Percentiles rank a stretch among this genome's conserved stretches.
Evolutionary conservation across 2,113 vertebrate genomes (phyloP).

Genomic region (Pleuronectes platessa): DNA sequence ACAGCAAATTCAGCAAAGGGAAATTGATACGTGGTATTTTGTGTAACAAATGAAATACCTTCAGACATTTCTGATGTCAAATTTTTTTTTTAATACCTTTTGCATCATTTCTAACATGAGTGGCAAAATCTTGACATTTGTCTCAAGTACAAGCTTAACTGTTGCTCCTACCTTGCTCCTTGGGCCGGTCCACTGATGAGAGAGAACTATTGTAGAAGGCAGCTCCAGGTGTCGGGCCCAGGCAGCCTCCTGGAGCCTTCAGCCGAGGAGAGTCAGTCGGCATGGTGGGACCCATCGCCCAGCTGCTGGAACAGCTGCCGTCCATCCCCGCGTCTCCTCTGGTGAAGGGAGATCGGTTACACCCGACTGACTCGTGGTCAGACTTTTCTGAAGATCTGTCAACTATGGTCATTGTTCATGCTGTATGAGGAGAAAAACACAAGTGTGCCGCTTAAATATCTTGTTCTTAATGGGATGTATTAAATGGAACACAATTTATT

Average conservation of each 20-base stretch:
- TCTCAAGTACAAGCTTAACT: background rate
- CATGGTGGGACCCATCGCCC: slow-evolving; percentile 85
- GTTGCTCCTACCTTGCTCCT: slow-evolving; percentile 88
- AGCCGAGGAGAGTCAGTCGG: slow-evolving; percentile 85
- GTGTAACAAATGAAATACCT: no score
- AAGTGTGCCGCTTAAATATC: background rate
- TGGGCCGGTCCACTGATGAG: slow-evolving; percentile 86
- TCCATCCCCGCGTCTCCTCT: slow-evolving; percentile 90
- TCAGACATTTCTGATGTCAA: no score
- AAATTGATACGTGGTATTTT: background rate
- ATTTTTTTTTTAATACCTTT: no score
- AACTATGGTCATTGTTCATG: slow-evolving; percentile 99
- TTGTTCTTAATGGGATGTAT: no score
- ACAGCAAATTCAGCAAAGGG: background rate
- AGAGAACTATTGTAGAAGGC: slow-evolving; percentile 87
- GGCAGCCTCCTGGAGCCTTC: slow-evolving; percentile 81
- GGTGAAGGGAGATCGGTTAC: slow-evolving; percentile 86
- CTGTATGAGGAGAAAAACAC: slow-evolving; percentile 74
- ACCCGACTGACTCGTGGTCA: slow-evolving; percentile 89
- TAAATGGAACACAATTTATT: no score
- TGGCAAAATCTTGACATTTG: no score
- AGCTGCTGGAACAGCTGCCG: slow-evolving; percentile 86
- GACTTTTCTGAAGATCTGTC: slow-evolving; percentile 93
- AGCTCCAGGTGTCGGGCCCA: slow-evolving; percentile 89
- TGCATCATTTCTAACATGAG: no score